A percentile compares a stretch with the other conserved stretches of the same genome.
Conservation (phyloP, 2,888 invertebrate genomes). For the Watsonalla binaria region DNA sequence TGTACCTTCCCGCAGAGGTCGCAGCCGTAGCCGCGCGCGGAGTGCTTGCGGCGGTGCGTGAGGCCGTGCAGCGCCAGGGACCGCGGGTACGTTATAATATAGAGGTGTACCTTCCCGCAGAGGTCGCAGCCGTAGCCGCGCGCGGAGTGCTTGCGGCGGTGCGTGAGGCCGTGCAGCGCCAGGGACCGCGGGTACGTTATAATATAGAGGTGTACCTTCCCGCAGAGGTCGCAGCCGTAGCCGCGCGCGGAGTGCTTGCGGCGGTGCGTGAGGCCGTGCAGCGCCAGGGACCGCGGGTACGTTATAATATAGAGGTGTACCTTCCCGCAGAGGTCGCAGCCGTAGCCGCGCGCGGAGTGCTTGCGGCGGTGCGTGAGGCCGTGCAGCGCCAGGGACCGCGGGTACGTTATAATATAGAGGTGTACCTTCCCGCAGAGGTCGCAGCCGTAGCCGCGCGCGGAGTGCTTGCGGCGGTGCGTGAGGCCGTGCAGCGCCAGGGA, state of each 20-base stretch:
- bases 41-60: background rate
- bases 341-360: constrained; percentile 53
- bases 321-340: constrained; percentile 81
- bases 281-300: too few relatives aligned
- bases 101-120: constrained; percentile 58
- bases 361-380: constrained; percentile 64
- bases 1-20: constrained; percentile 5
- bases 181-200: too few relatives aligned
- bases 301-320: background rate
- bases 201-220: constrained; percentile 19
- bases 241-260: constrained; percentile 32
- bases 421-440: constrained; percentile 77
- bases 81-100: background rate
- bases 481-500: constrained; percentile 76
- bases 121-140: constrained; percentile 80
- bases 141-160: constrained; percentile 46
- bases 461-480: constrained; percentile 59
- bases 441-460: constrained; percentile 74
- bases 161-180: constrained; percentile 75
- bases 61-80: background rate
- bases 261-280: constrained; percentile 76
- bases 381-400: too few relatives aligned
- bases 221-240: constrained; percentile 83
- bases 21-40: background rate
- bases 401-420: background rate